Base-by-base conservation (phyloP, 2,797 vertebrate genomes). In the Pseudochromis fuscus region DNA sequence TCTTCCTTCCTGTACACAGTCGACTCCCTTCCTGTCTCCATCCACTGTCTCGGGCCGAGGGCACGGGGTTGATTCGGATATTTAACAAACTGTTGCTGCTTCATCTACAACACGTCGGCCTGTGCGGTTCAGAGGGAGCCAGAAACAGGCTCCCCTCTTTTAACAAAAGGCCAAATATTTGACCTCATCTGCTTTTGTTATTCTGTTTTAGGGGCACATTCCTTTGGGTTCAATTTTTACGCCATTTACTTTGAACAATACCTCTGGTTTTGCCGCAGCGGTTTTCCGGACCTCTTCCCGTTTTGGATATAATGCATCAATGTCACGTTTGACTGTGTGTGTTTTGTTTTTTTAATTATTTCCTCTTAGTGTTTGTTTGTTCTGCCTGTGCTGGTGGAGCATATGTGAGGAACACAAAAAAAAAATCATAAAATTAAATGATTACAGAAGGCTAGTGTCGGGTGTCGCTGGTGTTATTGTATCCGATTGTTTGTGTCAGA, bases 11-110 rank as follows among this genome's bases (percentile, higher is more conserved):
- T 87, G 72, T 53, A 7, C 59, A 45, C 49, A 40, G 66, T 75
- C 25, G 28, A 79, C 89, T 82, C 90, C 90, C 90, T 89, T 92
- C 92, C 92, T 91, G 90, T 90, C 90, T 83, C 88, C 83, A 66
- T 81, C 68, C 59, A 67, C 77, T 68, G 87, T 90, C 89, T 88
- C 15, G 71, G 64, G 30, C 15, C 60, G 72, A 84, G 87, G 78
- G 35, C 75, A 65, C 5, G 11, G 61, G 35, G 59, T 85, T 77
- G 50, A 77, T 77, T 67, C 63, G 65, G 30, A 53, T 74, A 24
- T 82, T 48, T 53, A 49, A 67, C 18, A 30, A n/a, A 44, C 11
- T 51, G 35, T 73, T 82, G 58, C 61, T 77, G 44, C 55, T 77
- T 81, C 67, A 65, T 25, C 62, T 67, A 10, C 27, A 3, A 38